Evolutionary conservation across 2,888 invertebrate genomes (phyloP), one percentile per base, ranked within the genome.

Genomic region (Lasioglossum marginatum): DNA sequence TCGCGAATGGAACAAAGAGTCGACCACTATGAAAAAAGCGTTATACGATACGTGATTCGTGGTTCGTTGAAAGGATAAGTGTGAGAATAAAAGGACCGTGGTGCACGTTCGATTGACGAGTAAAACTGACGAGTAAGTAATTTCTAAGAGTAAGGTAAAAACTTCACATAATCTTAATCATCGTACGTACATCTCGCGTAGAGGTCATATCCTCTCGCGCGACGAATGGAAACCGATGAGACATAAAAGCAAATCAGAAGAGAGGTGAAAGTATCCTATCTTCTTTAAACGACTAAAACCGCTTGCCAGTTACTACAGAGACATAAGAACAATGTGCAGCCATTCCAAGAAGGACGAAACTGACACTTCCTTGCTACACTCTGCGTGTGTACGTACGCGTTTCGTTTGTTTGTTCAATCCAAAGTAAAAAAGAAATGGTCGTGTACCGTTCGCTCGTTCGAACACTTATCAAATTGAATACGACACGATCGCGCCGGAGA

Each of bases 321-420:
- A 88, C 80, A 73, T 84, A 88, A 84, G 87, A 88, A 92, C 91
- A 93, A 92, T 92, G 92, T 92, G 90, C 91, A 92, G 90, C 91
- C 92, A 92, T 93, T 93, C 91, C 89, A 90, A 91, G 90, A 85
- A 90, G 91, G 88, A 90, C 80, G 81, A 89, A 91, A 91, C 91
- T 93, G 93, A 93, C 92, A 93, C 92, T 92, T 92, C 86, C 88
- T 88, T 88, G 88, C 86, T 89, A 82, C 68, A 79, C 83, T 86
- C 82, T 82, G 86, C 77, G 68, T 79, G 85, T 87, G 73, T 88
- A 84, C 79, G 87, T 85, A 85, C 82, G 85, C 84, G 82, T 86
- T 81, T 88, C 82, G 78, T 84, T 83, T 85, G 77, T 84, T 88
- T 86, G 77, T 71, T 86, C 70, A 57, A 60, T 77, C 57, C 71